phyloP scores from a whole-genome alignment of 2,113 vertebrate genomes.

The Syngnathoides biaculeatus region DNA sequence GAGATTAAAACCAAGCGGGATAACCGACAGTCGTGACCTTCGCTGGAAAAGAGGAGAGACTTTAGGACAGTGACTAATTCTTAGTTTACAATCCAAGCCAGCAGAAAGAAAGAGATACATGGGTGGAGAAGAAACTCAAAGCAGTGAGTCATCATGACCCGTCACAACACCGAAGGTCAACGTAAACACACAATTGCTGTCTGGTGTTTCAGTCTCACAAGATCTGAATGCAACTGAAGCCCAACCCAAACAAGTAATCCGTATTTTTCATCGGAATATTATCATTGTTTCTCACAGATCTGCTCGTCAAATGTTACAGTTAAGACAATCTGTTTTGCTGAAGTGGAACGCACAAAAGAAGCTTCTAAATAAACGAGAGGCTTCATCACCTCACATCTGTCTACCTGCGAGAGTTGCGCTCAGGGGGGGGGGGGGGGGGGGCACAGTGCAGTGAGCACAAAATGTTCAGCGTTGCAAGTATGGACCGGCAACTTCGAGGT shows the following conservation, averaged over 20 bases:
- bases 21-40: not conserved
- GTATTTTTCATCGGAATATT: not conserved
- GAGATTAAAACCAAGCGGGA: not conserved
- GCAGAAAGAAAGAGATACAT: not conserved
- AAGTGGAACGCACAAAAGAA: not conserved
- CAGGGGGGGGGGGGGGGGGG: not conserved
- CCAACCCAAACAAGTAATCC: not conserved
- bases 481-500: not conserved
- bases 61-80: not conserved
- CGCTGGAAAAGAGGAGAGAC: not conserved
- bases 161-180: not conserved
- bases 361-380: not conserved
- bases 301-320: not conserved
- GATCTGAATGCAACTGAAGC: not conserved
- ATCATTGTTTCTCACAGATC: not conserved
- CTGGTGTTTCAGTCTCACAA: not conserved
- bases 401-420: not conserved
- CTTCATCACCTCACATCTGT: not conserved
- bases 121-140: constrained; percentile 1
- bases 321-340: not conserved
- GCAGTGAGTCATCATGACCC: constrained; percentile 3
- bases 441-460: not conserved
- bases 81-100: not conserved
- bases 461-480: constrained; percentile 1
- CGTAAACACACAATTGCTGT: not conserved